These are phyloP conservation scores for Brienomyrus brachyistius DNA, from an alignment of 2,113 vertebrate genomes.

Conservation along the genomic window DNA sequence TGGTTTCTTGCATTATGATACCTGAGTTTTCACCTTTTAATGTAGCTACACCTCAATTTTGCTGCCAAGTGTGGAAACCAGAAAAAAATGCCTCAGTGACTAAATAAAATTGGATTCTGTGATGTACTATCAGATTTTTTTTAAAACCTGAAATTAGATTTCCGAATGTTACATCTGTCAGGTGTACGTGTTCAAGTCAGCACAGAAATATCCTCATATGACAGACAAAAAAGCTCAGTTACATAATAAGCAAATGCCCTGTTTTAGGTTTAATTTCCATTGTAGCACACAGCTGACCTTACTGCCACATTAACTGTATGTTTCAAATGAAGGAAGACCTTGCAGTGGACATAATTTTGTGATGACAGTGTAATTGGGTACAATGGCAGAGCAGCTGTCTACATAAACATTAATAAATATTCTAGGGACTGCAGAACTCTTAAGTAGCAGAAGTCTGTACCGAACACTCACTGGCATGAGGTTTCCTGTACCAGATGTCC, in stretches of 20 bases:
- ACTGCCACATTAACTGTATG: conserved; percentile 42
- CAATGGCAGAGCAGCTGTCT: conserved; percentile 33
- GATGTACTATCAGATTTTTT: not conserved
- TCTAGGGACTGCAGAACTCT: not conserved
- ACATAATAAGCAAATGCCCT: conserved; percentile 16
- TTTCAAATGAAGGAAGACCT: conserved; percentile 36
- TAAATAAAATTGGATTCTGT: not conserved
- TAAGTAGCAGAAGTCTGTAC: conserved; percentile 1
- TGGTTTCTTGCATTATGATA: not conserved
- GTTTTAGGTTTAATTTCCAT: conserved; percentile 61
- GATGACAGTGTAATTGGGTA: conserved; percentile 39
- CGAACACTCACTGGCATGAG: conserved; percentile 19
- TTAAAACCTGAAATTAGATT: not conserved
- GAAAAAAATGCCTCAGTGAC: not conserved
- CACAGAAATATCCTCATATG: not conserved
- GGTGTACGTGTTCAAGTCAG: not conserved
- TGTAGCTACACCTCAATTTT: not conserved
- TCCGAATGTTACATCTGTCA: not conserved
- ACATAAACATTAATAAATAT: conserved; percentile 12
- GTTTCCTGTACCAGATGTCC: conserved; percentile 23
- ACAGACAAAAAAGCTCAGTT: not conserved
- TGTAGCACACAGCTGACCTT: conserved; percentile 54
- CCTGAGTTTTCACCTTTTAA: not conserved
- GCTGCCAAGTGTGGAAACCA: not conserved
- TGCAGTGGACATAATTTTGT: conserved; percentile 38